phyloP scores from a whole-genome alignment of 2,888 invertebrate genomes.

The Thumatha senex region DNA sequence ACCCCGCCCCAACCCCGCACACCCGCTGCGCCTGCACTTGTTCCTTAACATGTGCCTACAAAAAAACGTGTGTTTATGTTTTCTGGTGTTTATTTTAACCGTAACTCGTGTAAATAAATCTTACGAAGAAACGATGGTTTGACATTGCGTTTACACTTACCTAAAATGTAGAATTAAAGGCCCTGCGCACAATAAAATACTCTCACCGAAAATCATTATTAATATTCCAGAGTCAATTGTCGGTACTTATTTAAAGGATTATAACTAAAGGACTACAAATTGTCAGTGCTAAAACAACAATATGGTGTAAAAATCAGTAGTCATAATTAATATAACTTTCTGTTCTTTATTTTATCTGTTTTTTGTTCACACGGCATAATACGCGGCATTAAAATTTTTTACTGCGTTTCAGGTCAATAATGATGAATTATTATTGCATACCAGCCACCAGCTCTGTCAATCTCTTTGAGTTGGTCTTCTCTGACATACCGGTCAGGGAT shows the following conservation, averaged over 20 bases:
- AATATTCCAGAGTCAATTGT: conserved; percentile 40
- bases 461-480: too few relatives aligned
- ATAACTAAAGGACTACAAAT: conserved; percentile 47
- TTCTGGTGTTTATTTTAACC: conserved; percentile 67
- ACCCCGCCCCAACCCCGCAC: conserved; percentile 25
- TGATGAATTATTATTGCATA: too few relatives aligned
- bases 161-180: conserved; percentile 35
- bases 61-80: conserved; percentile 72
- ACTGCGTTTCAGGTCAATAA: too few relatives aligned
- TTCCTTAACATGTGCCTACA: conserved; percentile 69
- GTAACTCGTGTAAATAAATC: conserved; percentile 61
- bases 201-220: conserved; percentile 36
- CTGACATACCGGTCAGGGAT: too few relatives aligned
- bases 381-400: too few relatives aligned
- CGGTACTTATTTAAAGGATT: conserved; percentile 40
- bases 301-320: conserved; percentile 74
- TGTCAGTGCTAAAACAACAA: conserved; percentile 54
- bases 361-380: too few relatives aligned
- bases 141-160: conserved; percentile 46
- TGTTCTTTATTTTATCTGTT: too few relatives aligned
- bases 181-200: conserved; percentile 26
- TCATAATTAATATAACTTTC: too few relatives aligned
- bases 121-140: conserved; percentile 48
- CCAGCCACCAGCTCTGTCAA: too few relatives aligned
- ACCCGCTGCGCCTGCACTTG: conserved; percentile 73